These are phyloP conservation scores for Brachyalestes nurse DNA, from an alignment of 2,797 vertebrate species.

Conservation along the genomic window DNA sequence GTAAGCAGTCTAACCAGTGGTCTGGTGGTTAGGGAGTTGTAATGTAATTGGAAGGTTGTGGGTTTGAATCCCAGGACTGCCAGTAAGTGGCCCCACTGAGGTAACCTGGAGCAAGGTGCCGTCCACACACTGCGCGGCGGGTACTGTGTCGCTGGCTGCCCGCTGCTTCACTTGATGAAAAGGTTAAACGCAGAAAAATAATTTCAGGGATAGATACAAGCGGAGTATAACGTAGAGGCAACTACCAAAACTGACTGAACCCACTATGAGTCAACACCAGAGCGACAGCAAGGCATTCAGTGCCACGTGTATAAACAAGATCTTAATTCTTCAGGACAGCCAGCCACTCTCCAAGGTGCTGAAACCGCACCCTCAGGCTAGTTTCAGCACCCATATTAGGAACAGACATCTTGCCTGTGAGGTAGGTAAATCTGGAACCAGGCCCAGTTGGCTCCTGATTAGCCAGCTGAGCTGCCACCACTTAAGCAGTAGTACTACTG, in stretches of 20 bases:
- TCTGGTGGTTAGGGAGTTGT: no score
- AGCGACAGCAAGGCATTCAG: not conserved
- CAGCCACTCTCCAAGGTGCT: conserved; percentile 21
- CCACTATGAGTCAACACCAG: not conserved
- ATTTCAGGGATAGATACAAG: no score
- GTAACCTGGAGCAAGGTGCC: no score
- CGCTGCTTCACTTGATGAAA: no score
- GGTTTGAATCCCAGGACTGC: no score
- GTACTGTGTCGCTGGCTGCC: no score
- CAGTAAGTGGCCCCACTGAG: no score
- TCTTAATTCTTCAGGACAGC: not conserved
- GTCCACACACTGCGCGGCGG: no score
- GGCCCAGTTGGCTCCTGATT: not conserved
- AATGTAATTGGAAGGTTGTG: no score
- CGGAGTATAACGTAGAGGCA: no score
- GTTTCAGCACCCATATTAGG: not conserved
- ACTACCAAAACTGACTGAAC: not conserved
- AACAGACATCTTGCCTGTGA: not conserved
- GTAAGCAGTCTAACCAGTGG: no score
- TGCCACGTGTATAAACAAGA: not conserved
- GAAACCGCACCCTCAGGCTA: conserved; percentile 9
- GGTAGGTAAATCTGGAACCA: not conserved
- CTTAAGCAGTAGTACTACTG: not conserved
- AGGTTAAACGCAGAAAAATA: no score
- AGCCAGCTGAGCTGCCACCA: not conserved